These are phyloP conservation scores for Pantherophis guttatus DNA, from an alignment of 2,113 vertebrate species.

Conservation along the genomic window DNA sequence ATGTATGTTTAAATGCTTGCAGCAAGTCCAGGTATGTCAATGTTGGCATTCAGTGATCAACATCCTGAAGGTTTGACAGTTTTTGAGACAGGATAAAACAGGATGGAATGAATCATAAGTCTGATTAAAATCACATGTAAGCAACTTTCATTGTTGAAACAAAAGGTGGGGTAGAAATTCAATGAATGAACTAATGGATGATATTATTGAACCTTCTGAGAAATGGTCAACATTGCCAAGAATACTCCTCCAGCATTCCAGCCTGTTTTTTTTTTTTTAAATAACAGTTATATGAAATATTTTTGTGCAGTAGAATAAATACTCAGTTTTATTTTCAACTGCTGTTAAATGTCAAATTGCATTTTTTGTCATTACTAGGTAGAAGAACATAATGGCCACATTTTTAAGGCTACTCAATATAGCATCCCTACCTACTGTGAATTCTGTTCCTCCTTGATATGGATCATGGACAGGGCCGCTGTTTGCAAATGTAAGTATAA, in stretches of 20 bases:
- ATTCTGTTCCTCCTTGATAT: conserved; percentile 96
- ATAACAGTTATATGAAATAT: background rate
- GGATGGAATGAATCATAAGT: background rate
- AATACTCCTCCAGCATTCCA: background rate
- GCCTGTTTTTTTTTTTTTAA: background rate
- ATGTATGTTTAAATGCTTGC: background rate
- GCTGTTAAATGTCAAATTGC: conserved; percentile 18
- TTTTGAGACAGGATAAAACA: background rate
- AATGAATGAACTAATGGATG: background rate
- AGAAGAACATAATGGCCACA: conserved; percentile 97
- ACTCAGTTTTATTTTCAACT: background rate
- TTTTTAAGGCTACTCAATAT: conserved; percentile 97
- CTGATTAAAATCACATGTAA: background rate
- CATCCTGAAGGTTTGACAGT: background rate
- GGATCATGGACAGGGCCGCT: conserved; percentile 98
- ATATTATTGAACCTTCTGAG: background rate
- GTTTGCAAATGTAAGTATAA: conserved; percentile 91
- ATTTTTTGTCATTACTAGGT: conserved; percentile 73
- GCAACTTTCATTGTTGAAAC: background rate
- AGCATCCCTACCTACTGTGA: conserved; percentile 99
- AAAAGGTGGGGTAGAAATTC: background rate
- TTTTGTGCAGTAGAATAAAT: background rate
- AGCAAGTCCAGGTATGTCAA: background rate
- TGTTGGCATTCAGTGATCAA: background rate
- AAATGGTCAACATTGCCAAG: background rate